These are phyloP conservation scores for Buphagus erythrorhynchus DNA, from an alignment of 2,797 vertebrate genomes.

Conservation along the genomic window DNA sequence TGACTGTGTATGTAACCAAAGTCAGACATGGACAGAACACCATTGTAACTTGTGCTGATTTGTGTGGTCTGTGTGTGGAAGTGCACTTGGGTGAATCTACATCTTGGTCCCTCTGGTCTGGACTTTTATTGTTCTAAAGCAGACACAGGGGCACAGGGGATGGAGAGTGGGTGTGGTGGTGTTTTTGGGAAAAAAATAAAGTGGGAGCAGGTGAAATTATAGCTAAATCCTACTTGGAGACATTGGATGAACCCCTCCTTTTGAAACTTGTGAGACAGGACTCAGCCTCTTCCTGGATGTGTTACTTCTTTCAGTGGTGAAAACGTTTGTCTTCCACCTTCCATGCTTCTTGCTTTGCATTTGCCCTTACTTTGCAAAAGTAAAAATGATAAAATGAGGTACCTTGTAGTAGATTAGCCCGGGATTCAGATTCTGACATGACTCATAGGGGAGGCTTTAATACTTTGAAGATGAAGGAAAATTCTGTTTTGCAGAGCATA, in stretches of 20 bases:
- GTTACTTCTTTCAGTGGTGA: not conserved
- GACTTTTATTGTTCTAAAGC: not conserved
- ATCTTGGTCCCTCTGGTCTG: fast-evolving
- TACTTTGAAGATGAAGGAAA: not conserved
- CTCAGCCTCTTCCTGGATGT: not conserved
- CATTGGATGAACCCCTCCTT: not conserved
- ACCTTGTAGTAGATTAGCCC: not conserved
- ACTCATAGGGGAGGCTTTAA: not conserved
- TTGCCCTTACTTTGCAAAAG: not conserved
- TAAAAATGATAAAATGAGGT: not conserved
- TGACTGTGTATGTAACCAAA: not conserved
- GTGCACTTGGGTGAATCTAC: not conserved
- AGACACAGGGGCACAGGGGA: not conserved
- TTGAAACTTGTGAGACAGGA: not conserved
- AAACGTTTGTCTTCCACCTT: not conserved
- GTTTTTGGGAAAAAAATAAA: not conserved
- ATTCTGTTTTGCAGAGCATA: not conserved
- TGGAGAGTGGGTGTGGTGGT: not conserved
- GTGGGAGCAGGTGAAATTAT: not conserved
- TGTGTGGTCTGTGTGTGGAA: not conserved
- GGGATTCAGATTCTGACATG: not conserved
- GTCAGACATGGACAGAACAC: not conserved
- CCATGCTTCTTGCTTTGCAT: not conserved
- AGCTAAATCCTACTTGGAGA: not conserved
- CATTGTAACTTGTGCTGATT: not conserved